Conservation (phyloP, 35 echinoderm and acorn worm species). For the Ophioderma brevispina region DNA sequence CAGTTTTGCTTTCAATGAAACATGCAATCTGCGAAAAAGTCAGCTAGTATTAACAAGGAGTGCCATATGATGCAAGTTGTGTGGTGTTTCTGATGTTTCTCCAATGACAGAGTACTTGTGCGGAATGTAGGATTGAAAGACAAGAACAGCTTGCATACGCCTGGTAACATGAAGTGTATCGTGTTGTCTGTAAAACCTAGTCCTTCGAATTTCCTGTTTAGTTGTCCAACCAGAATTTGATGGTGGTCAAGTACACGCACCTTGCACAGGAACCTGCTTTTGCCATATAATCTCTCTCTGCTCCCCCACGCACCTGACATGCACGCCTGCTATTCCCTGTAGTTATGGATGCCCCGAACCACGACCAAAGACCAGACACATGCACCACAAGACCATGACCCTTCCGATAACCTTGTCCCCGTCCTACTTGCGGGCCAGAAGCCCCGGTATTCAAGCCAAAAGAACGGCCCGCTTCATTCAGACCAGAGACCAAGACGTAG, state of each 20-base stretch:
- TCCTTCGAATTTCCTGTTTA: slow-evolving; percentile 49
- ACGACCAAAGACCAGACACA: no score
- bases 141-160: slow-evolving; percentile 4
- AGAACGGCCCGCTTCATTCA: no score
- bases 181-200: background rate
- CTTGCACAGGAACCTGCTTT: background rate
- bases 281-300: no score
- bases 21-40: background rate
- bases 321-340: no score
- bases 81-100: background rate
- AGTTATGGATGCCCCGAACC: no score
- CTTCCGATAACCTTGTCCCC: no score
- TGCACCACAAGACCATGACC: no score
- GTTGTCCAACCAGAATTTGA: slow-evolving; percentile 15
- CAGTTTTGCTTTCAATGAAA: slow-evolving; percentile 13
- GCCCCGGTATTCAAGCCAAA: no score
- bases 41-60: slow-evolving; percentile 45
- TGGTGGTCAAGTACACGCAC: slow-evolving; percentile 3
- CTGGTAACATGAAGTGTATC: slow-evolving; percentile 38
- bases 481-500: no score
- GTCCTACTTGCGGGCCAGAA: no score
- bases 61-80: slow-evolving; percentile 34
- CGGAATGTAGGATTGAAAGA: slow-evolving; percentile 5
- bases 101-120: slow-evolving; percentile 59
- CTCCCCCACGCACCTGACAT: no score